Base-by-base conservation (phyloP, 1,140 invertebrate genomes). In the Caenorhabditis briggsae region DNA sequence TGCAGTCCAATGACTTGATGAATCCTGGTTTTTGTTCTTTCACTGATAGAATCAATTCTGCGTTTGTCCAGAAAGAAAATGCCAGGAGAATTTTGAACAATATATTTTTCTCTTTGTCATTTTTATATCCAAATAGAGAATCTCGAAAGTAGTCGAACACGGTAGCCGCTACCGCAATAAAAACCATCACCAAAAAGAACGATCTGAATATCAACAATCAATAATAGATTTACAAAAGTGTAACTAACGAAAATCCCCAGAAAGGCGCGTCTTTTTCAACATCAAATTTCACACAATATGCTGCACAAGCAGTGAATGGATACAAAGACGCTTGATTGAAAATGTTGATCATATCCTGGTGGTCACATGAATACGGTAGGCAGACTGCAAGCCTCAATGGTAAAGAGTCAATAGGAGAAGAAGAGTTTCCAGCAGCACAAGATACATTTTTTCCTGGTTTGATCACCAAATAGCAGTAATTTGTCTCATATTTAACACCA, bases 1-100 rank as follows among this genome's bases (percentile, higher is more conserved):
- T 91, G 20, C 92, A 92, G 83, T 93, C 90, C 2, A 93, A 78
- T 33, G 82, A 88, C 16, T 74, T 70, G 6, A 89, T 65, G 61
- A 61, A 53, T 43, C 61, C 33, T 25, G 33, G 25, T 65, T 83
- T 83, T 14, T 33, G 33, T 23, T 82, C 55, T 7, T 61, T 61
- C 9, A 61, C 59, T 18, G 59, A 25, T 12, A 61, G 23, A 3
- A 61, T 61, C 20, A 61, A 23, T 25, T 61, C 59, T 25, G 59
- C 59, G 25, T 61, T 61, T 2, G 59, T 61, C 59, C 59, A 61
- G 5, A 61, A 61, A 7, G 59, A 61, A 23, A 61, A 61, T 11
- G 59, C n/a, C 8, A 61, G 8, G 23, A 61, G 14, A 58, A 82
- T 18, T 23, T 56, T n/a, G 61, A 58, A 33, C 6, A 61, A 16